These are phyloP conservation scores for Mirza zaza DNA, from an alignment of 2,113 vertebrate species.

Conservation along the genomic window DNA sequence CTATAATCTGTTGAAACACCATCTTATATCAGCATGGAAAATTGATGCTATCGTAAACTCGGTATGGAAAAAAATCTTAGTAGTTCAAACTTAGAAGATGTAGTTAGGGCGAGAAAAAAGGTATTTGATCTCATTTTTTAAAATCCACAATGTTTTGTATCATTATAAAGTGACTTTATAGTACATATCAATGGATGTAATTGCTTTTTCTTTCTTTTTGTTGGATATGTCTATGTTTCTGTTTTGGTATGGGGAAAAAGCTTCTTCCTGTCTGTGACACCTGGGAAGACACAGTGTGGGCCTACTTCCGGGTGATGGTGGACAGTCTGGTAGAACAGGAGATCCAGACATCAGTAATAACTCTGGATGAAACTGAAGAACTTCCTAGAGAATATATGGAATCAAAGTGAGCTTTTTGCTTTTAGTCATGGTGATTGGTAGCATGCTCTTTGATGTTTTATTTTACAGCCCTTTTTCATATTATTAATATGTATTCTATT, in stretches of 20 bases:
- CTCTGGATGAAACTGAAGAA: constrained; percentile 89
- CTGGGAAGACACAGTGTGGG: constrained; percentile 98
- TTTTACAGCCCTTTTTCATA: neutral
- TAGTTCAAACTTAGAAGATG: neutral
- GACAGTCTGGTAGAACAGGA: constrained; percentile 97
- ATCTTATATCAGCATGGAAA: neutral
- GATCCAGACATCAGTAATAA: constrained; percentile 91
- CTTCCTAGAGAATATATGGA: constrained; percentile 94
- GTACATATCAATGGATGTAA: neutral
- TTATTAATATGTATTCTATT: constrained; percentile 38
- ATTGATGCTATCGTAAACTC: constrained; percentile 14
- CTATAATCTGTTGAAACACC: neutral
- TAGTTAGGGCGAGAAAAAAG: neutral
- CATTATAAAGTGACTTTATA: neutral
- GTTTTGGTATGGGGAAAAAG: constrained; percentile 77
- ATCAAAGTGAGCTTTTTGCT: constrained; percentile 89
- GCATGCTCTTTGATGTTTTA: neutral
- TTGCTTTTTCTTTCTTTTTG: neutral
- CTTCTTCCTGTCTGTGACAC: constrained; percentile 95
- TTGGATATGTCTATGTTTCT: constrained; percentile 8
- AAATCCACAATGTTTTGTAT: neutral
- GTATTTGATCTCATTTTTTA: neutral
- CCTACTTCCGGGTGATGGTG: constrained; percentile 96
- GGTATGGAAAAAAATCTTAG: neutral
- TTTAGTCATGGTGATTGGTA: neutral